Evolutionary conservation across 2,888 invertebrate genomes (phyloP), one percentile per base, ranked within the genome.

Genomic region (Drosophila pseudotakahashii): DNA sequence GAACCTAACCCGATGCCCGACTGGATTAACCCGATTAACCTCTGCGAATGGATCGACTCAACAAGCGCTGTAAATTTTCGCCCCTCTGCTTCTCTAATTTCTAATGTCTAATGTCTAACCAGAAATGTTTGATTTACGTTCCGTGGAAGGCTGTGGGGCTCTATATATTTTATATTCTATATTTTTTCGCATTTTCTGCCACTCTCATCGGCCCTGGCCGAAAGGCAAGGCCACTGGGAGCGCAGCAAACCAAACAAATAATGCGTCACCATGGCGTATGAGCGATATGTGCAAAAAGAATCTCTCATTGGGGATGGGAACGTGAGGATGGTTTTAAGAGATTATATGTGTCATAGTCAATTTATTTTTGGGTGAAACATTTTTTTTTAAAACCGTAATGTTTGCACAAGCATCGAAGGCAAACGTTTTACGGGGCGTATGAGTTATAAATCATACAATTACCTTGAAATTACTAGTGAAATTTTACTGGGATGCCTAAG

Each of bases 1-100:
- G 61, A 48, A 48, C 45, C 72, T 71, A 71, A 71, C 71, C 68
- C 72, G 64, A 71, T 45, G 64, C 64, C 52, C 39, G 61, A 64
- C 45, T 67, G 83, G 83, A 80, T 66, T 78, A 81, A 70, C 73
- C 79, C 72, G 70, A 85, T 81, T 85, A 82, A 82, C 81, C 78
- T 60, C 85, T 51, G 72, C 80, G 60, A 80, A 82, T 78, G 81
- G 81, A 82, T 70, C 69, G 73, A 73, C 54, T 48, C 52, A 72
- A 55, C 55, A 77, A 76, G 60, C 66, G 81, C 81, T 82, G 86
- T 82, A 85, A 78, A 78, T 63, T 78, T 77, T 67, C 57, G 68
- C 75, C 78, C 66, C 72, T 39, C 72, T 39, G 81, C 81, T 82
- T 82, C 66, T 73, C 71, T 60, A 66, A 64, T 66, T 37, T 32